Base-by-base conservation (phyloP, 2,113 vertebrate species). In the Quiscalus mexicanus region DNA sequence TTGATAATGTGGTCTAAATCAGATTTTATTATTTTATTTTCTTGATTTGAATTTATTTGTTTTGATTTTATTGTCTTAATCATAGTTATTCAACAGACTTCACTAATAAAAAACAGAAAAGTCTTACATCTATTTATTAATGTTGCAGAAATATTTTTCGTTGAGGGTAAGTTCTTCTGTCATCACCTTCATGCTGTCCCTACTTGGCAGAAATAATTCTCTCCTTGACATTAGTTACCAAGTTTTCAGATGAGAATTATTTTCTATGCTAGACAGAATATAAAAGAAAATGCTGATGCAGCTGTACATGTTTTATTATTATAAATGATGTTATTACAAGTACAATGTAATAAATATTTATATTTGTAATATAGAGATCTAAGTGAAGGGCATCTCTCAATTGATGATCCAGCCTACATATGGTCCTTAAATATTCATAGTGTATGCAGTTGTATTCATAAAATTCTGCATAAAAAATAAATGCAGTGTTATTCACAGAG, bases 291-390 rank as follows among this genome's bases (percentile, higher is more conserved):
- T 55, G 85, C 87, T 97, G 94, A 97, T 64, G n/a, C 85, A 92
- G 93, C 94, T 80, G 50, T 90, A 82, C 73, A 11, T 83, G 64
- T 59, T 96, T 79, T 87, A 89, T 88, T 77, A 41, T 85, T 95
- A 80, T 68, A 86, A 77, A 77, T 79, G 9, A 81, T 84, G 83
- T 49, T 97, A 94, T 94, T 96, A 64, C 69, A 96, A 47, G 31
- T 69, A 49, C 67, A 76, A 53, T 69, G 56, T 96, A 91, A 96
- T 97, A 97, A 97, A 97, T 95, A 97, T 97, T 96, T 93, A 96
- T 97, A 79, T 86, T 87, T 84, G 45, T 93, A 93, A 52, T 81
- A 84, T 17, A 77, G 52, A 76, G 59, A 87, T 93, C 80, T 67
- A 89, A 92, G 65, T 86, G 84, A 97, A 92, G 93, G 86, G 15